Percentiles rank a stretch among this genome's conserved stretches.
Conservation (phyloP, 2,888 invertebrate species). For the Drosophila diplacantha region DNA sequence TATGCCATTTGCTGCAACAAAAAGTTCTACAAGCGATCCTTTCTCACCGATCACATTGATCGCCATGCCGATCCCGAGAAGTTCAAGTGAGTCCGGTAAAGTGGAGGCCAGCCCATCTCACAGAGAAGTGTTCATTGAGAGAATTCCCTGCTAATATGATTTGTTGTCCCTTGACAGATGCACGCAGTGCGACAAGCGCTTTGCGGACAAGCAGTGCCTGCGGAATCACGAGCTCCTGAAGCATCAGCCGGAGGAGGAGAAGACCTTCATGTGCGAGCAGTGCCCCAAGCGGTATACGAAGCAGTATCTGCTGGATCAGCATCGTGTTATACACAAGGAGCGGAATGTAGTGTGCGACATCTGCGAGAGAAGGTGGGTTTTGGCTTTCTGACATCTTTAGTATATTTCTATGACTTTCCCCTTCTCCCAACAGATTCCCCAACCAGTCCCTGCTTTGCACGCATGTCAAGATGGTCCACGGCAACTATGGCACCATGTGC, state of each 20-base stretch:
- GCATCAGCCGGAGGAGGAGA: constrained; percentile 75
- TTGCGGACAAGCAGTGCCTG: constrained; percentile 74
- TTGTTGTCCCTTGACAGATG: constrained; percentile 48
- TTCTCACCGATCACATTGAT: constrained; percentile 76
- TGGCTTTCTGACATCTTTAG: too few relatives aligned
- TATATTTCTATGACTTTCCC: neutral
- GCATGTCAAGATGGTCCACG: constrained; percentile 70
- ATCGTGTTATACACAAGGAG: constrained; percentile 67
- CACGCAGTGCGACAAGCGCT: constrained; percentile 64
- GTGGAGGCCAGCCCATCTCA: constrained; percentile 31
- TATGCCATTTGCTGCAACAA: constrained; percentile 76
- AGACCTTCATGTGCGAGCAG: constrained; percentile 73
- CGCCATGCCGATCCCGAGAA: constrained; percentile 76
- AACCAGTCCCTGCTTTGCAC: constrained; percentile 68
- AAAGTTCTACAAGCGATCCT: constrained; percentile 74
- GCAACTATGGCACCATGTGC: constrained; percentile 74
- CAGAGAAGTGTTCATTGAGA: neutral
- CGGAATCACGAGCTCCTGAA: constrained; percentile 75
- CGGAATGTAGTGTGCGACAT: constrained; percentile 71
- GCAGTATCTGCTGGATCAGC: constrained; percentile 75
- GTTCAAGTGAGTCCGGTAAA: constrained; percentile 71
- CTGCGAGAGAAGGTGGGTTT: constrained; percentile 72
- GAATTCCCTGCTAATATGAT: neutral
- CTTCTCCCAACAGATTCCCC: constrained; percentile 61
- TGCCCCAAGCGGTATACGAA: constrained; percentile 76